Evolutionary conservation across 2,113 vertebrate species (phyloP), one percentile per base, ranked within the genome.

Genomic region (Hydrolagus affinis): DNA sequence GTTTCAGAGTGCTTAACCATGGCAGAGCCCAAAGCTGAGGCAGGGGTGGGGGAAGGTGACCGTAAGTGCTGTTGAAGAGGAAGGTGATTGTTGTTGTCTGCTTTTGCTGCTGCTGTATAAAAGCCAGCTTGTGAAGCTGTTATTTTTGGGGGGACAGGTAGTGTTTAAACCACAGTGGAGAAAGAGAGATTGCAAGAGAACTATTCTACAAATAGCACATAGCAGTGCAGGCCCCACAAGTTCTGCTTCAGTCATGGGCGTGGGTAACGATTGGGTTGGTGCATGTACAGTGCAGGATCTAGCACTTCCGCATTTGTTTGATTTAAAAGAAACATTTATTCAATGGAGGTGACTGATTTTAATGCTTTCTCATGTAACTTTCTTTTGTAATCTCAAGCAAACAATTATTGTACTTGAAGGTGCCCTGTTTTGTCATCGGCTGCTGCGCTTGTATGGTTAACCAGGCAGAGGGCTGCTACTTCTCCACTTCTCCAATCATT

Each of bases 351-450:
- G 94, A 96, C 97, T 97, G 94, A 98, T 97, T 98, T 96, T 97
- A 95, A 96, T 96, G 97, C 95, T 97, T 96, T 97, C 95, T 96
- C 96, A 97, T 98, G 96, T 98, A 98, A 96, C 96, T 98, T 97
- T 96, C 96, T 94, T 94, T 94, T 94, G 94, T 94, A 93, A 94
- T 98, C 97, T 96, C 95, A 96, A 96, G 96, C 95, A 96, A 96
- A 93, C 92, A 95, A 93, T 97, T 97, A 96, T 94, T 96, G 97
- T 99, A 99, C 96, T 99, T 99, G 97, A 98, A 98, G 95, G 96
- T 98, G 94, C 96, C 95, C 94, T 93, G 94, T 97, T 95, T 95
- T 93, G 94, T 97, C n/a, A n/a, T n/a, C n/a, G n/a, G n/a, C n/a
- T n/a, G n/a, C n/a, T n/a, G n/a, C n/a, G n/a, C n/a, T n/a, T n/a